Conservation (phyloP, 2,113 vertebrate genomes). For the Promerops cafer region DNA sequence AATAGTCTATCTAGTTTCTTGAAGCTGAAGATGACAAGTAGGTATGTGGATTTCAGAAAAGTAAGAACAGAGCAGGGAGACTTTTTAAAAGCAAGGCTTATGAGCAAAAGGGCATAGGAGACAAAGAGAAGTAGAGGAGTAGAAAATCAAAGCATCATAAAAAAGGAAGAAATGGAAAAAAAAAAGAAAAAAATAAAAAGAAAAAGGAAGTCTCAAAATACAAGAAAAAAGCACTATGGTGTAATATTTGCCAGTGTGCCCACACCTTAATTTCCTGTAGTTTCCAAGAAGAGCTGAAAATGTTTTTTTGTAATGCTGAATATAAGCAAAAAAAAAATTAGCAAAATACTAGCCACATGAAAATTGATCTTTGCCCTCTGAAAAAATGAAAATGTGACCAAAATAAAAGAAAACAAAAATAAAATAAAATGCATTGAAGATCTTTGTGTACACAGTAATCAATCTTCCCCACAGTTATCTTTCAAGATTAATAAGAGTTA, state of each 20-base stretch:
- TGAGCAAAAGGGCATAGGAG: neutral
- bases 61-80: neutral
- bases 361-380: neutral
- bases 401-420: neutral
- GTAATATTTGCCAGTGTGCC: neutral
- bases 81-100: neutral
- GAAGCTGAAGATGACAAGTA: neutral
- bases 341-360: neutral
- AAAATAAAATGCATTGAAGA: neutral
- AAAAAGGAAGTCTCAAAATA: neutral
- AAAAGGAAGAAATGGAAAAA: neutral
- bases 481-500: neutral
- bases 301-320: neutral
- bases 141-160: neutral
- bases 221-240: fast-evolving
- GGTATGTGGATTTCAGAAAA: neutral
- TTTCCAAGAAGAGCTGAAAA: neutral
- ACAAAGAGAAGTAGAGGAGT: neutral
- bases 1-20: neutral
- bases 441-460: neutral
- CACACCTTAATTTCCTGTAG: neutral
- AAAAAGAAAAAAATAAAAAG: neutral
- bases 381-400: neutral
- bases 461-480: neutral
- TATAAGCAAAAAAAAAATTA: neutral